These are phyloP conservation scores for Lates japonicus DNA, from an alignment of 2,797 vertebrate genomes.

Conservation along the genomic window DNA sequence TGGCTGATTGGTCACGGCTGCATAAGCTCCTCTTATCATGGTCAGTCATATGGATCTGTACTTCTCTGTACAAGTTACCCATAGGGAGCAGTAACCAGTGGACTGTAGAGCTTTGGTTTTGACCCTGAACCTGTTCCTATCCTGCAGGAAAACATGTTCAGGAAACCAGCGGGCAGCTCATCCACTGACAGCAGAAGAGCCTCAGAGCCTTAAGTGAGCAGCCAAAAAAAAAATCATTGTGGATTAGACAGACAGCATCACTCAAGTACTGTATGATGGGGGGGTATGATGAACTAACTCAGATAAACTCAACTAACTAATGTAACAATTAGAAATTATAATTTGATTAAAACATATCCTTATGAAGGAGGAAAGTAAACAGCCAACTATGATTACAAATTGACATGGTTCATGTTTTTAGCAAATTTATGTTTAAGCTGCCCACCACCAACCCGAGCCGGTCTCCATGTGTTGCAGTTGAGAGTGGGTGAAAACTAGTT, in stretches of 20 bases:
- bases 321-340: not conserved
- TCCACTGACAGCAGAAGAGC: constrained; percentile 33
- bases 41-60: constrained; percentile 69
- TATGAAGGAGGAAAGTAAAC: not conserved
- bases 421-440: not conserved
- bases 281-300: not conserved
- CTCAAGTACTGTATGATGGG: no score
- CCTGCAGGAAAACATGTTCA: constrained; percentile 47
- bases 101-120: constrained; percentile 59
- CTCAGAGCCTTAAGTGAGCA: constrained; percentile 31
- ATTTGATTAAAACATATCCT: not conserved
- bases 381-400: not conserved
- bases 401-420: not conserved
- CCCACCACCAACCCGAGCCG: not conserved
- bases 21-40: constrained; percentile 65
- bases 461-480: not conserved
- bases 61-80: constrained; percentile 58
- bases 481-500: not conserved
- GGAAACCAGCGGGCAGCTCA: constrained; percentile 52
- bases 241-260: constrained; percentile 36
- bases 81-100: constrained; percentile 66
- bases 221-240: constrained; percentile 27
- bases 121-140: constrained; percentile 70
- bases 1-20: constrained; percentile 67
- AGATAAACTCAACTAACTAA: not conserved